Evolutionary conservation across 2,797 vertebrate species (phyloP).

Genomic region (Urocyon cinereoargenteus): DNA sequence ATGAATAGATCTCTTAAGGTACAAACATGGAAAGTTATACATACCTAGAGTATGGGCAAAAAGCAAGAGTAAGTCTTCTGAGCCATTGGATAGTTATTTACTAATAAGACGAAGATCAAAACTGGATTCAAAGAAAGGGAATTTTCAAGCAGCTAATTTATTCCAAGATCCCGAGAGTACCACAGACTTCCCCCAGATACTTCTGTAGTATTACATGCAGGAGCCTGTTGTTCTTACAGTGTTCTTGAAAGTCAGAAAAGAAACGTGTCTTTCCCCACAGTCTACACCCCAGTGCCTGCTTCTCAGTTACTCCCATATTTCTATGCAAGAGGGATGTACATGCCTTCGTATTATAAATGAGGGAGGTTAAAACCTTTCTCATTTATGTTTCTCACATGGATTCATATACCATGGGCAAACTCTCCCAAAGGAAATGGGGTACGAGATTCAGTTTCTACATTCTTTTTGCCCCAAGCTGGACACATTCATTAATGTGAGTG

Average conservation of each 20-base stretch:
- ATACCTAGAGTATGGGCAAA: slow-evolving; percentile 27
- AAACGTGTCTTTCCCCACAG: neutral
- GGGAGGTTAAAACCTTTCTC: neutral
- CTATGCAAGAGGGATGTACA: neutral
- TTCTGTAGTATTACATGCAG: neutral
- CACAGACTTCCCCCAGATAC: neutral
- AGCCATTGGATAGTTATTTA: neutral
- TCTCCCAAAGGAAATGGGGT: neutral
- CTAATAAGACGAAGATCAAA: slow-evolving; percentile 5
- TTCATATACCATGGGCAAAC: slow-evolving; percentile 30
- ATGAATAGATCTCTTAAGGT: slow-evolving; percentile 38
- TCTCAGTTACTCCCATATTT: neutral
- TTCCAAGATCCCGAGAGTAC: neutral
- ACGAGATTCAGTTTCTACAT: slow-evolving; percentile 19
- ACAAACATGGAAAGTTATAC: slow-evolving; percentile 36
- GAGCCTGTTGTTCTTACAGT: neutral
- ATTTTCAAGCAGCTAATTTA: neutral
- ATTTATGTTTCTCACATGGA: neutral
- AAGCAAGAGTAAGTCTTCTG: slow-evolving; percentile 39
- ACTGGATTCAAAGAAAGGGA: slow-evolving; percentile 13
- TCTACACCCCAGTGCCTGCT: neutral
- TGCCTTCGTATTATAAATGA: slow-evolving; percentile 15
- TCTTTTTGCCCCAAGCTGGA: slow-evolving; percentile 40
- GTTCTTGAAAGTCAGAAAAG: neutral
- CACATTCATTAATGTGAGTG: slow-evolving; percentile 44